phyloP scores from a whole-genome alignment of 2,113 vertebrate genomes.

The Cebus imitator region DNA sequence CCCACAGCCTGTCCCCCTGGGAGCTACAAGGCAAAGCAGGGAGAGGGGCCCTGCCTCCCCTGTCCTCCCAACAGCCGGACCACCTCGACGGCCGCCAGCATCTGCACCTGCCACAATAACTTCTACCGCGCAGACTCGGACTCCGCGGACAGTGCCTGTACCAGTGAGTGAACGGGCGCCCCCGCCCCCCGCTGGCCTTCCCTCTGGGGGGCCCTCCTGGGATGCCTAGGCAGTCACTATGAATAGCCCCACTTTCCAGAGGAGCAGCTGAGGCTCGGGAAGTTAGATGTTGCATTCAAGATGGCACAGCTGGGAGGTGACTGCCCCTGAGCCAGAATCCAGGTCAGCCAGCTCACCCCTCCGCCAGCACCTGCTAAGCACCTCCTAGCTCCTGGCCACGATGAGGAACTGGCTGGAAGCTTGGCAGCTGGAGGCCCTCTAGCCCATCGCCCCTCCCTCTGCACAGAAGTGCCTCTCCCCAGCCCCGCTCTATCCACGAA shows the following conservation, averaged over 20 bases:
- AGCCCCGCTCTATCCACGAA: background rate
- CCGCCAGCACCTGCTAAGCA: background rate
- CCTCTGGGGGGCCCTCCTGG: background rate
- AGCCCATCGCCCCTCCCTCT: background rate
- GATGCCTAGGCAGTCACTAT: background rate
- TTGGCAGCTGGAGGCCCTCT: too few species aligned
- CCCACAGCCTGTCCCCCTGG: conserved; percentile 91
- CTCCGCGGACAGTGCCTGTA: conserved; percentile 91
- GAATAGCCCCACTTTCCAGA: background rate
- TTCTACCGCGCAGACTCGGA: conserved; percentile 95
- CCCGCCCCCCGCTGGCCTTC: background rate
- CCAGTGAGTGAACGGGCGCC: conserved; percentile 86
- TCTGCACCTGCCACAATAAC: conserved; percentile 92
- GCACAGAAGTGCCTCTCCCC: background rate
- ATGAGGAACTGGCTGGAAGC: background rate
- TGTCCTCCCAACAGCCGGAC: conserved; percentile 95
- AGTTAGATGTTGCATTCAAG: background rate
- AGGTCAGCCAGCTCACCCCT: background rate
- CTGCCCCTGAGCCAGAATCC: background rate
- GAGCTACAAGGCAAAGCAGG: conserved; percentile 96
- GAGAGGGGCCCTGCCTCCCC: conserved; percentile 90
- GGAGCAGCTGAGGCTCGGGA: background rate
- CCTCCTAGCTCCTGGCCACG: background rate
- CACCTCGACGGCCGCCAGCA: conserved; percentile 88
- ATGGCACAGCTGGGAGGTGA: background rate